phyloP scores from a whole-genome alignment of 2,797 vertebrate genomes.

The Danio kyathit region DNA sequence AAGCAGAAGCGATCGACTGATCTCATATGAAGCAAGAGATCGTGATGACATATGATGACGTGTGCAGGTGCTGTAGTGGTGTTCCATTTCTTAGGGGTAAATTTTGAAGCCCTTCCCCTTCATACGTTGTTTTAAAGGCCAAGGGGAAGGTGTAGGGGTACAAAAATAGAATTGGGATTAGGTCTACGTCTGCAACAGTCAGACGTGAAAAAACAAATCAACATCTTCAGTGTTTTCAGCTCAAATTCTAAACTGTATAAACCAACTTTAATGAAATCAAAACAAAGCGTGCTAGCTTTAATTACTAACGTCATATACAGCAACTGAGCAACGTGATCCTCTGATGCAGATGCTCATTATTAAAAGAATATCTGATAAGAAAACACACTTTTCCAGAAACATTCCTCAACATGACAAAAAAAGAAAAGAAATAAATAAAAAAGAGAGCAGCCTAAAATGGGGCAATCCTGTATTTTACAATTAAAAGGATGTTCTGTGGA shows the following conservation, averaged over 20 bases:
- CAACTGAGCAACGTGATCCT: constrained; percentile 1
- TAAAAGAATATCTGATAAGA: constrained; percentile 3
- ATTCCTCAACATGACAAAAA: constrained; percentile 27
- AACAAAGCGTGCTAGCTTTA: not conserved
- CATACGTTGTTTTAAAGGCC: too few relatives aligned
- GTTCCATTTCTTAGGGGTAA: too few relatives aligned
- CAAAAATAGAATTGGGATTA: too few relatives aligned
- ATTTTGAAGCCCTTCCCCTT: too few relatives aligned
- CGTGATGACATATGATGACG: too few relatives aligned
- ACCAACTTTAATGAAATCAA: constrained; percentile 1
- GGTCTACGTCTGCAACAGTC: constrained; percentile 29
- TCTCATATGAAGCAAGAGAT: too few relatives aligned
- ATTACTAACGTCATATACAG: not conserved
- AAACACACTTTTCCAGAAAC: not conserved
- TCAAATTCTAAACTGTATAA: not conserved
- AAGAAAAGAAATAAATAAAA: not conserved
- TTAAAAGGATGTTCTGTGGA: constrained; percentile 60
- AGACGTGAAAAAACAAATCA: constrained; percentile 1
- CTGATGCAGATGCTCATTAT: constrained; percentile 16
- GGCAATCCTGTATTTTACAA: constrained; percentile 70
- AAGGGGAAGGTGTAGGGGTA: too few relatives aligned
- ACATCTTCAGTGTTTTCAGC: not conserved
- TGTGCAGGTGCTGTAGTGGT: too few relatives aligned
- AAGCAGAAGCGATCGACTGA: too few relatives aligned
- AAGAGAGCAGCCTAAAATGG: constrained; percentile 66